Conservation (phyloP, 1,140 invertebrate genomes). For the Amyelois transitella region DNA sequence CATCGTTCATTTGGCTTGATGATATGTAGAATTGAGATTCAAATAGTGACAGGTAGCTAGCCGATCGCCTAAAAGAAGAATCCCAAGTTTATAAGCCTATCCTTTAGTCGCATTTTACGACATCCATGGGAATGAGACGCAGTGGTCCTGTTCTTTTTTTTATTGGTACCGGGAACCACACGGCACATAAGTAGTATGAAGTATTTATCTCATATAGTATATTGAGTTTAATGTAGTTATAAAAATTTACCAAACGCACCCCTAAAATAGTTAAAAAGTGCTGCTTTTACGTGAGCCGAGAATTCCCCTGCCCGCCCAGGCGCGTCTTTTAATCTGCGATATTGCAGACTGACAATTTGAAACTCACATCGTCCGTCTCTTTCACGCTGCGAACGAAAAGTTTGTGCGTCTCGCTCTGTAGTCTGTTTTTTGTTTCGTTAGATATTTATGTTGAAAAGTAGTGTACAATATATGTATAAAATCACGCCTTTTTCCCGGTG, state of each 20-base stretch:
- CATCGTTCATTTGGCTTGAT: no score
- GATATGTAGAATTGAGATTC: no score
- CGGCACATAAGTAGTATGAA: no score
- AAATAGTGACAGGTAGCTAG: no score
- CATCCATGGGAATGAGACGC: neutral
- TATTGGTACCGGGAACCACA: neutral
- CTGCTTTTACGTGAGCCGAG: neutral
- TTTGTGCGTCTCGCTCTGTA: constrained; percentile 4
- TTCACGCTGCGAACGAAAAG: constrained; percentile 9
- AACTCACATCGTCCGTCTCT: constrained; percentile 27
- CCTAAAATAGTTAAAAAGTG: neutral
- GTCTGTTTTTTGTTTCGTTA: neutral
- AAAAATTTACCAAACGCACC: neutral
- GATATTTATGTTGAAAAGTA: no score
- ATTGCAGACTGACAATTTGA: constrained; percentile 54
- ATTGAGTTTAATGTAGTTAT: neutral
- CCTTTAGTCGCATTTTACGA: no score
- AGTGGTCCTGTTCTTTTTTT: neutral
- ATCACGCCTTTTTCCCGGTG: no score
- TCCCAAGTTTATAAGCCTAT: no score
- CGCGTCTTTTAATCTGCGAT: constrained; percentile 63
- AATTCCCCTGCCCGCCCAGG: constrained; percentile 47
- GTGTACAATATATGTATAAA: no score
- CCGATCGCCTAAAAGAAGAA: no score
- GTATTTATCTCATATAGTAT: no score